These are phyloP conservation scores for Poeciliopsis gracilis DNA, from an alignment of 2,797 vertebrate genomes.

Conservation along the genomic window DNA sequence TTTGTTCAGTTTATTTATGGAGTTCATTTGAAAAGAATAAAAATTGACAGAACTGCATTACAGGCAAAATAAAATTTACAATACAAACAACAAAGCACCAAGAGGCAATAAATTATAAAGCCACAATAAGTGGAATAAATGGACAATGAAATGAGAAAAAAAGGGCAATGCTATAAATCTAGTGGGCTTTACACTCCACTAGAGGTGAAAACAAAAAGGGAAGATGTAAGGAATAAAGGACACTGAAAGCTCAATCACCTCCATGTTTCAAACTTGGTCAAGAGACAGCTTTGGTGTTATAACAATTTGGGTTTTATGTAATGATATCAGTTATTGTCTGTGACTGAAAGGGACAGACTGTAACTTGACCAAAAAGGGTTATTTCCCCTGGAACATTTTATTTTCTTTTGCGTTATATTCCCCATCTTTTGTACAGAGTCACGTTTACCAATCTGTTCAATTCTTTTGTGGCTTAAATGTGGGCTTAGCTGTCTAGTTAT, in stretches of 20 bases:
- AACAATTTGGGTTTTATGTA: constrained; percentile 22
- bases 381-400: not conserved
- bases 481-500: constrained; percentile 68
- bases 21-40: not conserved
- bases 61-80: constrained; percentile 4
- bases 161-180: constrained; percentile 1
- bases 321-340: constrained; percentile 18
- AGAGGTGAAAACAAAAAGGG: not conserved
- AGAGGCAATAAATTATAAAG: constrained; percentile 1
- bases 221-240: not conserved
- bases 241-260: constrained; percentile 2
- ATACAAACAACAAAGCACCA: not conserved
- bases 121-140: constrained; percentile 3
- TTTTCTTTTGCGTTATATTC: constrained; percentile 48
- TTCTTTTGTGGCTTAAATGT: constrained; percentile 64
- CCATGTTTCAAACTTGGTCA: not conserved
- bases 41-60: constrained; percentile 3
- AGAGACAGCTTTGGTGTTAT: not conserved
- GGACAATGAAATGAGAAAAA: constrained; percentile 3
- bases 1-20: constrained; percentile 12
- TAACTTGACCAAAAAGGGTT: constrained; percentile 19
- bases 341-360: constrained; percentile 15
- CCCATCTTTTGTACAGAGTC: constrained; percentile 20
- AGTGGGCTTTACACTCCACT: not conserved
- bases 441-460: constrained; percentile 41